phyloP scores from a whole-genome alignment of 2,797 vertebrate species.

The Helicolenus hilgendorfi region DNA sequence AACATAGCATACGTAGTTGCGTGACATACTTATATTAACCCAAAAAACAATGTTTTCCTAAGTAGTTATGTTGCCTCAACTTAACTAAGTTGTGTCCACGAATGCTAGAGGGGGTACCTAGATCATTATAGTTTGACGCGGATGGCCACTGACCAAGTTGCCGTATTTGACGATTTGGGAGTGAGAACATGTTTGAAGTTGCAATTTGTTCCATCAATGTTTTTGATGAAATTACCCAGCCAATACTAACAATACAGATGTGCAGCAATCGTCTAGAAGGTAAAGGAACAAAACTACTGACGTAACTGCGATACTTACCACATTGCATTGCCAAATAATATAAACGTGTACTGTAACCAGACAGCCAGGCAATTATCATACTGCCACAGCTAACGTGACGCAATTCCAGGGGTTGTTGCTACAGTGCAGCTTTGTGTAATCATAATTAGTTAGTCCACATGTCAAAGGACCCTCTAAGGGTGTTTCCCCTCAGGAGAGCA shows the following conservation, averaged over 20 bases:
- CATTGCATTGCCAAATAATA: neutral
- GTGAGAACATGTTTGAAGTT: neutral
- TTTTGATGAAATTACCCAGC: neutral
- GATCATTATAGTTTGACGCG: rapidly evolving
- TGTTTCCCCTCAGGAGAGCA: neutral
- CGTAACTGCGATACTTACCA: neutral
- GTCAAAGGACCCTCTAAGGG: neutral
- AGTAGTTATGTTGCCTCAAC: neutral
- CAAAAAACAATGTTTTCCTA: neutral
- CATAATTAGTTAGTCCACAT: constrained; percentile 1
- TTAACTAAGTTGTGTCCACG: neutral
- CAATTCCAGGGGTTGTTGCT: neutral
- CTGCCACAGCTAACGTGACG: neutral
- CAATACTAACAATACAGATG: neutral
- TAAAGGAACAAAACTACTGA: neutral
- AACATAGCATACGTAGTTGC: no score
- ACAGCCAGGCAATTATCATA: neutral
- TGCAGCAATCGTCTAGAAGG: neutral
- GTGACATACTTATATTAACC: neutral
- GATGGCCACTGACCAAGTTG: neutral
- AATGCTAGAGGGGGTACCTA: neutral
- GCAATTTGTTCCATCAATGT: neutral
- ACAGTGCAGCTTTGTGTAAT: constrained; percentile 9
- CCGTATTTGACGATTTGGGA: neutral
- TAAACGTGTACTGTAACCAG: neutral